Percentiles rank a stretch among this genome's conserved stretches.
Conservation (phyloP, 2,113 vertebrate species). For the Mastomys coucha region DNA sequence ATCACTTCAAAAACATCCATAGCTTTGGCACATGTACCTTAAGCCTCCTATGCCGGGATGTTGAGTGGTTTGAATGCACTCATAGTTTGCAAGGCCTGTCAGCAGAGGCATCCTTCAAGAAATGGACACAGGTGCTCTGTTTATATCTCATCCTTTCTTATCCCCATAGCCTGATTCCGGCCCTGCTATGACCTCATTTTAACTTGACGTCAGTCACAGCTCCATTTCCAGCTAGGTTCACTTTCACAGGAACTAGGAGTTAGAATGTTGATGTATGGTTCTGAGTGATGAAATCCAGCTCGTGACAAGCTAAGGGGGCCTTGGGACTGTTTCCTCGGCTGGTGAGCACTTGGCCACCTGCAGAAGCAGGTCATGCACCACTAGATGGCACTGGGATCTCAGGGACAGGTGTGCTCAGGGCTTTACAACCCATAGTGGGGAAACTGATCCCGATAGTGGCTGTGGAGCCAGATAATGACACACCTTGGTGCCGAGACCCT, state of each 20-base stretch:
- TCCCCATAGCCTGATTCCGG: neutral
- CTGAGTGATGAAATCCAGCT: neutral
- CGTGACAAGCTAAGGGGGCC: too few relatives aligned
- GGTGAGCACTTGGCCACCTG: too few relatives aligned
- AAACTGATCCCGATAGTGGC: neutral
- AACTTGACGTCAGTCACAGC: neutral
- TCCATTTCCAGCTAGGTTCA: neutral
- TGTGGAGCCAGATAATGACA: neutral
- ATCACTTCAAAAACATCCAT: rapidly evolving
- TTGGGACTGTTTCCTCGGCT: neutral
- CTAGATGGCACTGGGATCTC: neutral
- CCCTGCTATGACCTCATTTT: neutral
- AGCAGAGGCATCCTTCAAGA: neutral
- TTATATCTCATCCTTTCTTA: neutral
- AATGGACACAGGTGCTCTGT: neutral
- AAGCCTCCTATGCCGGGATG: rapidly evolving
- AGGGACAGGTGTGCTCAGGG: neutral
- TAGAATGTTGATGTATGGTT: neutral
- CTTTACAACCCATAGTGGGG: neutral
- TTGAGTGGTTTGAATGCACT: too few relatives aligned
- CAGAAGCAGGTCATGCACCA: neutral
- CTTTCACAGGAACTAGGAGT: neutral
- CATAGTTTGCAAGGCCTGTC: neutral
- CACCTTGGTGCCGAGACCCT: neutral
- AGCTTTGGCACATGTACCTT: rapidly evolving